These are phyloP conservation scores for Phymastichus coffea DNA, from an alignment of 1,140 invertebrate species.

Conservation along the genomic window DNA sequence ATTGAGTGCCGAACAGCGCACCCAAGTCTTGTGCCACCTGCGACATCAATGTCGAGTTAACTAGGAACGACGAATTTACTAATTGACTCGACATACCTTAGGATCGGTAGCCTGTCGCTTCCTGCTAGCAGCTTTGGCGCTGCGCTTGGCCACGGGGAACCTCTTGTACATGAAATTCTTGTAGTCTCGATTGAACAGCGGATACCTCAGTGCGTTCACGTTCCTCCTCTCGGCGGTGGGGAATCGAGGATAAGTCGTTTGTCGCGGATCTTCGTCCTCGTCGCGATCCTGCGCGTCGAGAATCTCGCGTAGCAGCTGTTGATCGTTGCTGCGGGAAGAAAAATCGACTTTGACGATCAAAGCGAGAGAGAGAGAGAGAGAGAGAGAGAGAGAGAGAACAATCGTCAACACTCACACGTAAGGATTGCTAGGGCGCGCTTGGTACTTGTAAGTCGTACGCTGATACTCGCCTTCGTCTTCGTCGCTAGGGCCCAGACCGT, in stretches of 20 bases:
- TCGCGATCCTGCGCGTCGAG: not conserved
- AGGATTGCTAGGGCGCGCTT: not conserved
- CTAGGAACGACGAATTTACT: no score
- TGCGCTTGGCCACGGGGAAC: constrained; percentile 46
- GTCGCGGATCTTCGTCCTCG: not conserved
- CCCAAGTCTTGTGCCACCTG: constrained; percentile 50
- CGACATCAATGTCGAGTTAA: not conserved
- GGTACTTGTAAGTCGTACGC: constrained; percentile 34
- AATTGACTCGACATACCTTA: constrained; percentile 36
- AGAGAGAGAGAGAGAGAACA: not conserved
- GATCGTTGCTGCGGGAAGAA: constrained; percentile 1
- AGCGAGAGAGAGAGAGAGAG: not conserved
- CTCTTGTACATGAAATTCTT: constrained; percentile 36
- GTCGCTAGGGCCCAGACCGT: constrained; percentile 24
- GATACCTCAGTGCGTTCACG: constrained; percentile 45
- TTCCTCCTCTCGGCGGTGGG: constrained; percentile 36
- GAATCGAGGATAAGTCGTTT: not conserved
- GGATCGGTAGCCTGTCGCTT: constrained; percentile 45
- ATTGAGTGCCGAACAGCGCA: constrained; percentile 42
- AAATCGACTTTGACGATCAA: not conserved
- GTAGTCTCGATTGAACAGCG: constrained; percentile 38
- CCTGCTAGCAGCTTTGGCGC: constrained; percentile 38
- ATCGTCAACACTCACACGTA: constrained; percentile 1
- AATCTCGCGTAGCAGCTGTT: not conserved
- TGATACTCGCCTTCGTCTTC: constrained; percentile 35